A percentile compares a stretch with the other conserved stretches of the same genome.
Evolutionary conservation across 1,140 invertebrate species (phyloP).

Genomic region (Drosophila bifasciata): DNA sequence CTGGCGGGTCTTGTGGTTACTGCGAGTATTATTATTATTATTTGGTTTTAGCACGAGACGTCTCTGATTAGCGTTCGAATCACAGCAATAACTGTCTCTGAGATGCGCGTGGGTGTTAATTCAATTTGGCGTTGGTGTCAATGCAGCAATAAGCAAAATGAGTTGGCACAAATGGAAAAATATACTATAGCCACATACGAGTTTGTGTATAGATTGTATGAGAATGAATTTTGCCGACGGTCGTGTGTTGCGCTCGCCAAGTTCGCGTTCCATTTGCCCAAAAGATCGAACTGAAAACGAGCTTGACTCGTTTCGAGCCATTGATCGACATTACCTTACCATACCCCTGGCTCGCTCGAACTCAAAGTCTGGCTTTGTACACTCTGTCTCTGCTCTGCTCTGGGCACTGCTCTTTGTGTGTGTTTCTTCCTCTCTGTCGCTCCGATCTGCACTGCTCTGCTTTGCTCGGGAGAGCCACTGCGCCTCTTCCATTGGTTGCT

Average conservation of each 20-base stretch:
- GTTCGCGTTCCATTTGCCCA: constrained; percentile 79
- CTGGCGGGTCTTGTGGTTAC: not conserved
- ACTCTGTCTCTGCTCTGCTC: constrained; percentile 4
- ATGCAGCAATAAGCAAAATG: constrained; percentile 28
- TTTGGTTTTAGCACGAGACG: constrained; percentile 54
- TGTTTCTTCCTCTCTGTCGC: constrained; percentile 5
- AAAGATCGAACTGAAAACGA: constrained; percentile 60
- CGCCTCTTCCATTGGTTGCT: constrained; percentile 44
- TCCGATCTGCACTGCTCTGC: too few relatives aligned
- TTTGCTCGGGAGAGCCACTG: constrained; percentile 19
- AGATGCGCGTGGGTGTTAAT: constrained; percentile 76
- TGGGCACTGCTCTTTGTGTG: too few relatives aligned
- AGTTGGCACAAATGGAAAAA: constrained; percentile 8
- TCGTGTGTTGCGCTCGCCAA: constrained; percentile 72
- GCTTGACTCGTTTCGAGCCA: constrained; percentile 75
- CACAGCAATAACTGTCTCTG: constrained; percentile 51
- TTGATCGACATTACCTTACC: constrained; percentile 69
- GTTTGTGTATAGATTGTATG: constrained; percentile 23
- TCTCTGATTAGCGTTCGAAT: constrained; percentile 76
- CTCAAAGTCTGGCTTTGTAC: constrained; percentile 4
- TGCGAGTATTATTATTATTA: constrained; percentile 17
- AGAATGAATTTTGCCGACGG: constrained; percentile 50
- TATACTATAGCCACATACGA: too few relatives aligned
- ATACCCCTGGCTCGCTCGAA: not conserved
- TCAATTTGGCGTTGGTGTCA: constrained; percentile 64